Evolutionary conservation across 2,797 vertebrate genomes (phyloP).

Genomic region (Phylloscopus collybita): DNA sequence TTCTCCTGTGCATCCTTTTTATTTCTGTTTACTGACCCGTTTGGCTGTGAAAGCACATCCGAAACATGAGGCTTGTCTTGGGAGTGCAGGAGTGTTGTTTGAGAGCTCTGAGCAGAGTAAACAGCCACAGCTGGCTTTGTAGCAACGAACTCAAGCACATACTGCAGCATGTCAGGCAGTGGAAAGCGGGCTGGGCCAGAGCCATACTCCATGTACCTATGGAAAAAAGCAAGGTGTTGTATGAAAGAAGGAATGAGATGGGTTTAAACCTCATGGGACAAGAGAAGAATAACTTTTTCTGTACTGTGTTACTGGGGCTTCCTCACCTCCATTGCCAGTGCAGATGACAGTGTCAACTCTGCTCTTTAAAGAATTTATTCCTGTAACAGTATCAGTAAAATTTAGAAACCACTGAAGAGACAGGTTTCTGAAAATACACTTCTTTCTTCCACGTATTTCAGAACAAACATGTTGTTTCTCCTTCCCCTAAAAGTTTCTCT

Average conservation of each 20-base stretch:
- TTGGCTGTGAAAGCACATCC: slow-evolving; percentile 66
- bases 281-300: neutral
- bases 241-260: neutral
- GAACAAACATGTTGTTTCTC: neutral
- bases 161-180: slow-evolving; percentile 92
- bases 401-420: neutral
- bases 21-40: slow-evolving; percentile 71
- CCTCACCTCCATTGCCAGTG: neutral
- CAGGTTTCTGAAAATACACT: neutral
- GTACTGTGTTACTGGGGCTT: neutral
- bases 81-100: neutral
- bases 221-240: neutral
- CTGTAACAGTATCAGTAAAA: neutral
- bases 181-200: slow-evolving; percentile 89
- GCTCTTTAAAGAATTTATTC: neutral
- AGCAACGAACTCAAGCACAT: slow-evolving; percentile 89
- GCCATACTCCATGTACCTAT: slow-evolving; percentile 91
- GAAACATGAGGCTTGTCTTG: neutral
- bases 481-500: neutral
- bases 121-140: slow-evolving; percentile 77
- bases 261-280: neutral
- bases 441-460: neutral
- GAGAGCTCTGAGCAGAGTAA: slow-evolving; percentile 56
- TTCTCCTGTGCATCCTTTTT: rapidly evolving
- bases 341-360: neutral